Evolutionary conservation across 2,113 vertebrate species (phyloP), one percentile per base, ranked within the genome.

Genomic region (Aldabrachelys gigantea): DNA sequence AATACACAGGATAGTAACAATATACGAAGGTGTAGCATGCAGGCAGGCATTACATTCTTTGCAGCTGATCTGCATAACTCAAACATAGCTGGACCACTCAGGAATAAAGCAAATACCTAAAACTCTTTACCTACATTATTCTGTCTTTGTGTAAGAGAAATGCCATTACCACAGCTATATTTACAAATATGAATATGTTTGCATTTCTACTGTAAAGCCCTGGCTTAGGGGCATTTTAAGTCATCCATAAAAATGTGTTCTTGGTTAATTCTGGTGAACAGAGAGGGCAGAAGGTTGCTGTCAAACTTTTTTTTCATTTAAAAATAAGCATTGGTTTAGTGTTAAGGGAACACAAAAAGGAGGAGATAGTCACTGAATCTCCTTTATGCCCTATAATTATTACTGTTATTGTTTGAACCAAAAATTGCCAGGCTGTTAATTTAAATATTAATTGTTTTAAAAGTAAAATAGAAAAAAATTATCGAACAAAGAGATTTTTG

Each of bases 121-220:
- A 82, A 41, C 29, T 50, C 75, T 38, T 5, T 80, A 5, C 79
- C 88, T 21, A 8, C 62, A 52, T 1, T 24, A 2, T 2, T 44
- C 3, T 4, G 44, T 14, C 54, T 78, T 83, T 49, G 2, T 9
- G 80, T 0, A 38, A 91, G 83, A 79, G 89, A 54, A 88, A 89
- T 0, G 0, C 24, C 57, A 38, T 90, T n/a, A 94, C 84, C 56
- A 11, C 56, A 69, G 89, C 79, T 91, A 92, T 80, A 94, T 87
- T 89, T 81, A 72, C 87, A 80, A 65, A 35, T 24, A 90, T 52
- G 87, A 91, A 89, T 82, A 90, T 95, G 94, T 88, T 90, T 78
- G 84, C 13, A 88, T 85, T 96, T 85, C 91, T 85, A 65, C 90
- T 95, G 92, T 90, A 87, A 95, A 93, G 78, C 54, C 88, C 53